Evolutionary conservation across 2,888 invertebrate species (phyloP), one percentile per base, ranked within the genome.

Genomic region (Apotomis turbidana): DNA sequence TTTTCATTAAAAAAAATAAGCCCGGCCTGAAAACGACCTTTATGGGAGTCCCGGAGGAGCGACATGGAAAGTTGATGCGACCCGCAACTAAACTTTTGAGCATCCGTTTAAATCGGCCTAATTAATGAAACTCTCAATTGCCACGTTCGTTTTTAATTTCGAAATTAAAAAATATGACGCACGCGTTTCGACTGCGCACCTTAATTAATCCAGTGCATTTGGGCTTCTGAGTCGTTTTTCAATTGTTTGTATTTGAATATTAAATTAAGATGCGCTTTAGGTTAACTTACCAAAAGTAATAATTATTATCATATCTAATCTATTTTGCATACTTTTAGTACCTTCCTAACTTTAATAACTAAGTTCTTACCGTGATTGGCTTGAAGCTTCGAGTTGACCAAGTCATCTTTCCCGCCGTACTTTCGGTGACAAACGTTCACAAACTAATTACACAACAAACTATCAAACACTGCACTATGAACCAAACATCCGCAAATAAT

Each of bases 361-460:
- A 74, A 74, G 76, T 77, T 72, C 83, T 87, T 84, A 91, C 91
- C 91, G 89, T 85, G 81, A 83, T 82, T 81, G 84, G 84, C 82
- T 83, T 83, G 83, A 85, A 84, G 83, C 80, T 87, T 83, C 84
- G 81, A 85, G 81, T 82, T 80, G 81, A 81, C 79, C 80, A 80
- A 80, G 85, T 83, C 88, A 90, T 88, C 81, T 85, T 90, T 90
- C 82, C 85, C 83, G 80, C 81, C 80, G 82, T 83, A 83, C 78
- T 84, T 84, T 88, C 85, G 87, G 83, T 86, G 82, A 85, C 77
- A 80, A 62, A 79, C 80, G 80, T 83, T 82, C 89, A 88, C 90
- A 84, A 88, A 84, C 84, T 82, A 87, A 86, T 84, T 83, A 76
- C 89, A 89, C 89, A 82, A 78, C 76, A 79, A 79, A 84, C 87